Conservation (phyloP, 1,140 invertebrate species). For the Drosophila parabipectinata region DNA sequence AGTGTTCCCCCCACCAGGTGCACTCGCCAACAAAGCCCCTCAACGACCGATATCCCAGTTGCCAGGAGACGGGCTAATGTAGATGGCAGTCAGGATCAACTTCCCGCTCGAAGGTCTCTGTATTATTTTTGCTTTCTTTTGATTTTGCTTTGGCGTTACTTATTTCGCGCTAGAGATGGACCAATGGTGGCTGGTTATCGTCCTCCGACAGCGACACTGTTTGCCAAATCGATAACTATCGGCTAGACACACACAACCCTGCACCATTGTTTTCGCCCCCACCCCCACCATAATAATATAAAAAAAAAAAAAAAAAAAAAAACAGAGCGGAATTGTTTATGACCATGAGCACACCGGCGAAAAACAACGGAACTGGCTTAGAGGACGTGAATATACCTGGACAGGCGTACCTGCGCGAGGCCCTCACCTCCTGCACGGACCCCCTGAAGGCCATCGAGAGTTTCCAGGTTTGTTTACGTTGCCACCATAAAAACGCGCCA, state of each 20-base stretch:
- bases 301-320: slow-evolving; percentile 19
- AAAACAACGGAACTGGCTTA: slow-evolving; percentile 85
- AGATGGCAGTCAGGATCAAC: background rate
- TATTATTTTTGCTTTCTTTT: slow-evolving; percentile 11
- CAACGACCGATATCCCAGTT: background rate
- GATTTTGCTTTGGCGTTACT: slow-evolving; percentile 19
- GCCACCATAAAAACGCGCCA: slow-evolving; percentile 43
- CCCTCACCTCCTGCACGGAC: slow-evolving; percentile 97
- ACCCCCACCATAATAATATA: background rate
- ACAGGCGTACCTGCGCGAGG: slow-evolving; percentile 93
- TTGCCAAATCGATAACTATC: background rate
- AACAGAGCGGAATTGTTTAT: slow-evolving; percentile 18
- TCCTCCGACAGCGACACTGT: background rate
- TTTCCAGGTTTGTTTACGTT: slow-evolving; percentile 90
- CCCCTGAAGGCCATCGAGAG: slow-evolving; percentile 98
- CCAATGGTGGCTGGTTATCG: background rate
- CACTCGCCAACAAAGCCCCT: background rate
- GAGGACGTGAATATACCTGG: slow-evolving; percentile 97
- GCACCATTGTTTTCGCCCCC: background rate
- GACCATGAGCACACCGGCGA: slow-evolving; percentile 68
- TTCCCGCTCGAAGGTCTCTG: background rate
- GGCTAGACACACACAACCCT: background rate
- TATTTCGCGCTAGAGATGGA: slow-evolving; percentile 20
- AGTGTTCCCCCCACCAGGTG: background rate
- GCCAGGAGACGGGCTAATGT: background rate